These are phyloP conservation scores for Falcaria lacertinaria DNA, from an alignment of 2,888 invertebrate species.

Conservation along the genomic window DNA sequence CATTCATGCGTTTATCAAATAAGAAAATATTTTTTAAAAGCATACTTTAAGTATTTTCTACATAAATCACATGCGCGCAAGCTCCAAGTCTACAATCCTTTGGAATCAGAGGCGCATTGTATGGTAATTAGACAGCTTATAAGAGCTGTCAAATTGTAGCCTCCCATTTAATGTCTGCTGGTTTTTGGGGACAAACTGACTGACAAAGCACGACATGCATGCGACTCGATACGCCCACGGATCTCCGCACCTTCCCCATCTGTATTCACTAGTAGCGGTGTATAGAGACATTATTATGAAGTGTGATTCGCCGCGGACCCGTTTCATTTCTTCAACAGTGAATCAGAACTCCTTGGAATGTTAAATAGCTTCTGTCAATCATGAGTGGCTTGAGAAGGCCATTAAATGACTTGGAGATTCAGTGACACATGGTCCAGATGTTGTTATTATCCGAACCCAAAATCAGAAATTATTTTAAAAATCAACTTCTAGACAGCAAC, in stretches of 20 bases:
- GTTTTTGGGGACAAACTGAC: constrained; percentile 40
- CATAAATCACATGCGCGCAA: neutral
- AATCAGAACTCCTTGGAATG: neutral
- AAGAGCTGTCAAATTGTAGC: constrained; percentile 42
- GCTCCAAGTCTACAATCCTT: constrained; percentile 12
- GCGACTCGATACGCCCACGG: constrained; percentile 53
- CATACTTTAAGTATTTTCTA: neutral
- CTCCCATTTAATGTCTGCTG: constrained; percentile 56
- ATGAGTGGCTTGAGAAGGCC: neutral
- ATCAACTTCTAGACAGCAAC: neutral
- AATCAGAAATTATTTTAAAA: neutral
- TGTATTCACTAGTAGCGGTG: constrained; percentile 8
- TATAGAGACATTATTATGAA: constrained; percentile 26
- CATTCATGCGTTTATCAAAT: no score
- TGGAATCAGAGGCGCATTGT: constrained; percentile 53
- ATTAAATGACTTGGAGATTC: neutral
- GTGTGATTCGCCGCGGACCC: neutral
- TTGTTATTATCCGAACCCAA: neutral
- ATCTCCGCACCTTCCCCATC: constrained; percentile 7
- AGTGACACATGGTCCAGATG: neutral
- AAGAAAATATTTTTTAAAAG: no score
- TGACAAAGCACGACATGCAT: no score
- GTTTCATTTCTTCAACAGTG: neutral
- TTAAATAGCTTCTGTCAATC: neutral
- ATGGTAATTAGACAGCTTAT: constrained; percentile 56